These are phyloP conservation scores for Danaus plexippus DNA, from an alignment of 1,140 invertebrate species.

Conservation along the genomic window DNA sequence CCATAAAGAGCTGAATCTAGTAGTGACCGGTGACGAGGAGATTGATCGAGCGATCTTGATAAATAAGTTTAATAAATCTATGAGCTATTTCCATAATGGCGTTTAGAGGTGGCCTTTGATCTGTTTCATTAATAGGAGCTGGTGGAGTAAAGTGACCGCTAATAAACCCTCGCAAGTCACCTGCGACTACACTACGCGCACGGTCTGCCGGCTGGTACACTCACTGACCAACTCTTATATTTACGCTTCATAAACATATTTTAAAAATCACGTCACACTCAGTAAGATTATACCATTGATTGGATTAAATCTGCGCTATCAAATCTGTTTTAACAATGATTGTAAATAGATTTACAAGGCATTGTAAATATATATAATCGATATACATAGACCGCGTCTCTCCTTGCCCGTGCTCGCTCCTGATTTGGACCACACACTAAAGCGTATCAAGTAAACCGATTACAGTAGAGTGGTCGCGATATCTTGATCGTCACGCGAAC, in stretches of 20 bases:
- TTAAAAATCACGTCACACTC: too few relatives aligned
- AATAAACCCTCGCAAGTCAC: slow-evolving; percentile 55
- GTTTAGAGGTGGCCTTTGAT: slow-evolving; percentile 18
- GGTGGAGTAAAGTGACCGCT: slow-evolving; percentile 26
- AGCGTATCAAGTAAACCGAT: slow-evolving; percentile 49
- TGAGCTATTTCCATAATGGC: slow-evolving; percentile 26
- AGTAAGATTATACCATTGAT: too few relatives aligned
- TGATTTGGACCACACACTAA: slow-evolving; percentile 19
- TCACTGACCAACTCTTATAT: neutral
- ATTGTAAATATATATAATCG: too few relatives aligned
- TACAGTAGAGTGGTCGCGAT: slow-evolving; percentile 37
- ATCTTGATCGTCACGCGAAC: slow-evolving; percentile 49
- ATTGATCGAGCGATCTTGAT: neutral
- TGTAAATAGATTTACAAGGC: too few relatives aligned
- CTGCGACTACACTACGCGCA: slow-evolving; percentile 19
- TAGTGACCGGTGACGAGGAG: too few relatives aligned
- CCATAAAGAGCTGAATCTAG: too few relatives aligned
- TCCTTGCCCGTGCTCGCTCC: slow-evolving; percentile 5
- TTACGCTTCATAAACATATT: too few relatives aligned
- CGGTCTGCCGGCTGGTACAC: neutral
- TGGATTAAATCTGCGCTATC: too few relatives aligned
- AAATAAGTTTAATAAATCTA: slow-evolving; percentile 7
- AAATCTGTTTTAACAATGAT: too few relatives aligned
- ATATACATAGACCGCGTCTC: too few relatives aligned
- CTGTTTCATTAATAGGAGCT: slow-evolving; percentile 21